These are phyloP conservation scores for Galerucella pusilla DNA, from an alignment of 2,888 invertebrate genomes.

Conservation along the genomic window DNA sequence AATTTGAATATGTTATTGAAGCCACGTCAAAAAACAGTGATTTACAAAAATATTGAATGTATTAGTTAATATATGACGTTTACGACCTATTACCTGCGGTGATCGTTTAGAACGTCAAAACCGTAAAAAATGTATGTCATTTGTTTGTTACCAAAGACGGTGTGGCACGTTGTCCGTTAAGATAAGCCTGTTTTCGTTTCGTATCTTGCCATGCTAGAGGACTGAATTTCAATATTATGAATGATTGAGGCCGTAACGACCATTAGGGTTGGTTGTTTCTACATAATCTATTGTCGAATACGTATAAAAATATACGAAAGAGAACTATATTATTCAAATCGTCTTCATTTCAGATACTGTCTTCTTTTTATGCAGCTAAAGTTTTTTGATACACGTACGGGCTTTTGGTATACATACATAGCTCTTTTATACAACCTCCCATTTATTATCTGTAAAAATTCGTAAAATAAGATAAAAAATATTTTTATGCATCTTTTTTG, in stretches of 20 bases:
- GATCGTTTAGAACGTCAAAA: not conserved
- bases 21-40: too few species aligned
- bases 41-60: too few species aligned
- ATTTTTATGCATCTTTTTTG: conserved; percentile 12
- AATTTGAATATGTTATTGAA: too few species aligned
- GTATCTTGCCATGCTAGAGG: conserved; percentile 33
- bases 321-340: conserved; percentile 40
- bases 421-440: conserved; percentile 15
- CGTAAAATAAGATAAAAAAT: conserved; percentile 21
- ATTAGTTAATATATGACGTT: too few species aligned
- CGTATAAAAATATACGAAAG: conserved; percentile 38
- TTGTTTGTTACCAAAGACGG: conserved; percentile 13
- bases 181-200: conserved; percentile 24
- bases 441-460: conserved; percentile 26
- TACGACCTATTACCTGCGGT: not conserved
- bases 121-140: not conserved
- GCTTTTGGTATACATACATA: conserved; percentile 16
- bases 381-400: conserved; percentile 18
- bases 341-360: conserved; percentile 34
- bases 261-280: conserved; percentile 45
- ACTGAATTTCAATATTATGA: conserved; percentile 44
- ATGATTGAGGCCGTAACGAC: conserved; percentile 45
- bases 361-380: conserved; percentile 28
- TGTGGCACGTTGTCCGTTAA: conserved; percentile 29
- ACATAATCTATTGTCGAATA: conserved; percentile 46